phyloP scores from a whole-genome alignment of 1,140 invertebrate species.

The Zaprionus vittiger region DNA sequence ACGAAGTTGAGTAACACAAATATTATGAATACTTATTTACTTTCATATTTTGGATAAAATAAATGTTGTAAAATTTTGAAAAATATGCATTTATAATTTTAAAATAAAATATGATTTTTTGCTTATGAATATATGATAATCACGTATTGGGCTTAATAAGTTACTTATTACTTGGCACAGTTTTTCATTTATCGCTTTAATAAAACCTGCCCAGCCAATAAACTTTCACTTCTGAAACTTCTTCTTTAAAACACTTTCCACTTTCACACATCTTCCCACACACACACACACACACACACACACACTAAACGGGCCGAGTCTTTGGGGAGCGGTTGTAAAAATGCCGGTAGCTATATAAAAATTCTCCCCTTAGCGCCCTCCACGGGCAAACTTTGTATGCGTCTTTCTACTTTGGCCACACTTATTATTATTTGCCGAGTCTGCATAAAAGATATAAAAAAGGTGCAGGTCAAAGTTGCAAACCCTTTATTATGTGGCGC shows the following conservation, averaged over 20 bases:
- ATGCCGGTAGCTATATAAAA: conserved; percentile 52
- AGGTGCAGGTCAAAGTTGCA: conserved; percentile 71
- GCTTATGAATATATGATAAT: neutral
- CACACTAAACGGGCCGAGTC: conserved; percentile 15
- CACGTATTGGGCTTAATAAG: neutral
- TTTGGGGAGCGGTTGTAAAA: conserved; percentile 40
- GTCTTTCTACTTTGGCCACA: conserved; percentile 51
- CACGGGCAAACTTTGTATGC: conserved; percentile 46
- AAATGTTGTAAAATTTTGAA: neutral
- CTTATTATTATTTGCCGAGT: conserved; percentile 64
- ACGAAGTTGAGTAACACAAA: neutral
- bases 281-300: conserved; percentile 19
- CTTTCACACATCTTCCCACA: conserved; percentile 20
- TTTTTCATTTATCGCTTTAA: conserved; percentile 17
- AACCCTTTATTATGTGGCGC: conserved; percentile 69
- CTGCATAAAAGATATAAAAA: conserved; percentile 52
- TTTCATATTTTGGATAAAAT: neutral
- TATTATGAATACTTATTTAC: neutral
- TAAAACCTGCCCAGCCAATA: conserved; percentile 24
- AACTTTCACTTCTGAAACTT: conserved; percentile 18
- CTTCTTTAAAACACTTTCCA: conserved; percentile 41
- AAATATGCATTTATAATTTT: neutral
- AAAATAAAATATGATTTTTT: neutral
- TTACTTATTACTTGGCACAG: neutral
- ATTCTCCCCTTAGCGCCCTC: conserved; percentile 50